A percentile compares a stretch with the other conserved stretches of the same genome.
Conservation (phyloP, 1,140 invertebrate genomes). For the Bombus waltoni region DNA sequence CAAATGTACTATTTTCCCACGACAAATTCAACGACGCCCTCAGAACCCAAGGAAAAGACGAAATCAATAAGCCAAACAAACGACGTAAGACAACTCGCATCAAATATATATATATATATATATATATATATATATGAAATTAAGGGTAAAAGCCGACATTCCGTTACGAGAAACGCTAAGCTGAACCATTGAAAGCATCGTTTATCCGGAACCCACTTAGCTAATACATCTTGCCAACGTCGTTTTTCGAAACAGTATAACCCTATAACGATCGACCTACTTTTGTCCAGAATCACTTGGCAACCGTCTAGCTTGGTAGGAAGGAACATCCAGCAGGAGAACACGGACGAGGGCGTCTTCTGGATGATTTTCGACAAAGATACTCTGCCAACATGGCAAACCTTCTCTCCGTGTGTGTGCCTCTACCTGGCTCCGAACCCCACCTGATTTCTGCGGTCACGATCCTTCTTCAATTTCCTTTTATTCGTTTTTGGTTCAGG, state of each 20-base stretch:
- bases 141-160: neutral
- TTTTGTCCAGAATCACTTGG: constrained; percentile 59
- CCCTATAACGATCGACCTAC: constrained; percentile 41
- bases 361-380: constrained; percentile 52
- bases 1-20: neutral
- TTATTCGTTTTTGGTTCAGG: neutral
- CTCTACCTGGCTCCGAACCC: constrained; percentile 28
- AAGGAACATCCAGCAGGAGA: neutral
- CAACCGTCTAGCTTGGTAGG: constrained; percentile 43
- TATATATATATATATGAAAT: neutral
- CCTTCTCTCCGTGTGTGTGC: neutral
- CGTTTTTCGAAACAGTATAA: constrained; percentile 1
- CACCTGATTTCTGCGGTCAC: constrained; percentile 47
- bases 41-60: neutral
- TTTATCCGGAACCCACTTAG: neutral
- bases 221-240: neutral
- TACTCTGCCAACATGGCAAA: constrained; percentile 31
- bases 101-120: neutral
- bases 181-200: neutral
- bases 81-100: neutral
- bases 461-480: constrained; percentile 22
- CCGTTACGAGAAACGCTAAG: neutral
- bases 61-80: neutral
- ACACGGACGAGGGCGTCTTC: neutral
- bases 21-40: neutral